phyloP scores from a whole-genome alignment of 2,113 vertebrate genomes.

The Centrocercus urophasianus region DNA sequence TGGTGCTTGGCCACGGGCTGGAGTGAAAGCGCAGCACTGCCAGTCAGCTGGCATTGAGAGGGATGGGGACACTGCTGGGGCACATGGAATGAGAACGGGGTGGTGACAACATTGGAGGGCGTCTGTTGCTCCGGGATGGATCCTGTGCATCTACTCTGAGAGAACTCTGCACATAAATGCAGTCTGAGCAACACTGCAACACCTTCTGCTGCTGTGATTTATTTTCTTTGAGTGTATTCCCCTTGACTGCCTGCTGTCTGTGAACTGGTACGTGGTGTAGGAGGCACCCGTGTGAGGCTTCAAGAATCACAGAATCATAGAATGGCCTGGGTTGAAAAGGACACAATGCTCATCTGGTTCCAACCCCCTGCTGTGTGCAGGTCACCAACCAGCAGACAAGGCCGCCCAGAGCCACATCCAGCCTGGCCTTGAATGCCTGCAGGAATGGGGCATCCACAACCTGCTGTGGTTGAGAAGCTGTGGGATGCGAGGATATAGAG shows the following conservation, averaged over 20 bases:
- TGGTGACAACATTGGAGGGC: background rate
- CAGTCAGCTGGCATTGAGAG: background rate
- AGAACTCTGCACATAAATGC: background rate
- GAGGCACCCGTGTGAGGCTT: background rate
- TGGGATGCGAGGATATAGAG: background rate
- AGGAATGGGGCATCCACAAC: too few species aligned
- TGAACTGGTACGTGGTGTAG: too few species aligned
- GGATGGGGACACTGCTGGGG: background rate
- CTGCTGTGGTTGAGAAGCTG: background rate
- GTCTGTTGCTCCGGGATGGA: background rate
- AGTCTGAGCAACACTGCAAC: background rate
- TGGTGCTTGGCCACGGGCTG: background rate
- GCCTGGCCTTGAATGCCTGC: too few species aligned
- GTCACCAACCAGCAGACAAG: too few species aligned
- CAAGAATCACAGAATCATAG: background rate
- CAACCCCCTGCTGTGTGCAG: too few species aligned
- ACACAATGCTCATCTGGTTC: too few species aligned
- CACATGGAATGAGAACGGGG: background rate
- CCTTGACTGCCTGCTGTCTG: background rate
- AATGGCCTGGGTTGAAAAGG: too few species aligned
- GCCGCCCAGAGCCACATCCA: too few species aligned
- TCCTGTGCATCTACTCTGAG: accelerated
- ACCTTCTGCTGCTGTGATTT: background rate
- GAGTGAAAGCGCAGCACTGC: background rate
- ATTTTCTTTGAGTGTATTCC: background rate